These are phyloP conservation scores for Harpegnathos saltator DNA, from an alignment of 1,140 invertebrate genomes.

Conservation along the genomic window DNA sequence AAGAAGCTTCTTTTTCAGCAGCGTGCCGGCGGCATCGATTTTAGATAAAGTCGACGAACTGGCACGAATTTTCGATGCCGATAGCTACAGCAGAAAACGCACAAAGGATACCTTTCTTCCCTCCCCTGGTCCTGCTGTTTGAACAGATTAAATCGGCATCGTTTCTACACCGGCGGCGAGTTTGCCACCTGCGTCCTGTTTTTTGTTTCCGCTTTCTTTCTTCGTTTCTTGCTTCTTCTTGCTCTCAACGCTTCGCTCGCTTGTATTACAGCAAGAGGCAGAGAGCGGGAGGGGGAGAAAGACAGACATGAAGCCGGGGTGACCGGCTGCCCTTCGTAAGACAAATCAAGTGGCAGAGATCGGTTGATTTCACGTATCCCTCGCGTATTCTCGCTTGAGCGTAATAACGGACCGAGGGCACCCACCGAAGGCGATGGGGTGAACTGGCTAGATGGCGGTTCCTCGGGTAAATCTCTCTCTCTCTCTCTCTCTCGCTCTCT, in stretches of 20 bases:
- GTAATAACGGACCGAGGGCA: conserved; percentile 13
- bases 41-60: conserved; percentile 73
- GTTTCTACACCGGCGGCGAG: conserved; percentile 6
- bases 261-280: no score
- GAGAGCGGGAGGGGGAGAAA: not conserved
- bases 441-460: conserved; percentile 8
- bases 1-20: conserved; percentile 56
- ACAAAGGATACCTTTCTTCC: no score
- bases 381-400: not conserved
- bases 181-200: conserved; percentile 43
- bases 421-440: not conserved
- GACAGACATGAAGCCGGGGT: not conserved
- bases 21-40: conserved; percentile 64
- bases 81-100: conserved; percentile 31
- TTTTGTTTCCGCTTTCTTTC: conserved; percentile 12
- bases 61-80: conserved; percentile 65
- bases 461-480: not conserved
- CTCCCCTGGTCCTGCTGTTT: conserved; percentile 22
- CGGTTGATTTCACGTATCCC: not conserved
- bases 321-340: not conserved
- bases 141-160: conserved; percentile 68
- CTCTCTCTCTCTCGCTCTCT: no score
- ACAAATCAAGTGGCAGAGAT: not conserved
- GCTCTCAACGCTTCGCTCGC: not conserved
- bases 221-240: conserved; percentile 21